Evolutionary conservation across 1,140 invertebrate species (phyloP).

Genomic region (Dolichoris vasculosae): DNA sequence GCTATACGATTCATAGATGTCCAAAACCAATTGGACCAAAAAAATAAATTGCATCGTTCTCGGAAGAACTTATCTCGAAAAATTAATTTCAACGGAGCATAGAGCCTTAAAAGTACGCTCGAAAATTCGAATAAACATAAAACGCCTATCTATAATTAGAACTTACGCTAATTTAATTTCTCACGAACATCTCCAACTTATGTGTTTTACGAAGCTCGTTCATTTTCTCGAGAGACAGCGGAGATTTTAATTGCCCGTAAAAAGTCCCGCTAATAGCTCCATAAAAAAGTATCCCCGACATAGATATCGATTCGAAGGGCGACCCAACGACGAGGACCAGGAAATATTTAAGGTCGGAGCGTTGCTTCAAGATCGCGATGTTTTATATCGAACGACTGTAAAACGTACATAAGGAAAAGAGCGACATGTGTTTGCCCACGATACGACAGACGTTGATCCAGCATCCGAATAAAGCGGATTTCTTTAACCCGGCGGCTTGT

Average conservation of each 20-base stretch:
- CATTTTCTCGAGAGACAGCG: background rate
- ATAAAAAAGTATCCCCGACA: background rate
- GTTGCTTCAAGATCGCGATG: background rate
- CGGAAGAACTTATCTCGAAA: no score
- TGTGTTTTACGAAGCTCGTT: background rate
- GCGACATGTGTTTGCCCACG: background rate
- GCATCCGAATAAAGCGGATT: background rate
- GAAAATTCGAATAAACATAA: background rate
- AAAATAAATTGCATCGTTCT: no score
- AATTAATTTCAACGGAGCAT: background rate
- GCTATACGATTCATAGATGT: no score
- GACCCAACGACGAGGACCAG: background rate
- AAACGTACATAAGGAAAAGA: background rate
- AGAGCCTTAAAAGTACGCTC: background rate
- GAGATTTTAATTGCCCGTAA: constrained; percentile 11
- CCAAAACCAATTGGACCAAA: no score
- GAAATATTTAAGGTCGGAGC: background rate
- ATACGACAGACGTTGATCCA: background rate
- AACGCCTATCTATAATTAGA: background rate
- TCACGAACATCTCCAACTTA: background rate
- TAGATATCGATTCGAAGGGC: background rate
- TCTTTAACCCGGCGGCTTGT: background rate
- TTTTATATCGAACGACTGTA: background rate
- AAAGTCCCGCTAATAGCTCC: constrained; percentile 1
- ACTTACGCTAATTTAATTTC: background rate